Evolutionary conservation across 2,888 invertebrate species (phyloP), one percentile per base, ranked within the genome.

Genomic region (Andricus curvator): DNA sequence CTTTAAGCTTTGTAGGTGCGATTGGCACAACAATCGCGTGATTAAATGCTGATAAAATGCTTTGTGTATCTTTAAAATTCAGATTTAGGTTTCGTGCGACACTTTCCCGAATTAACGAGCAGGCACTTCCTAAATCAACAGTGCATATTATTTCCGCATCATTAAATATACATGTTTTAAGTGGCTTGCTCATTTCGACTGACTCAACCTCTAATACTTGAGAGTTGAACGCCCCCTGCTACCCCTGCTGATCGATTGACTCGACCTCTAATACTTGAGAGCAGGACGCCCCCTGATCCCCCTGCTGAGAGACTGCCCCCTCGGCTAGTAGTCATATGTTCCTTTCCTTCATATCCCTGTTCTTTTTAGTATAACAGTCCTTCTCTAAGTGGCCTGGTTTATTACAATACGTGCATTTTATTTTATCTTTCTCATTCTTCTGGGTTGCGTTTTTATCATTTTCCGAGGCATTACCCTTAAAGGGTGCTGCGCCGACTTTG

Each of bases 41-140:
- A 80, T 85, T 84, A 68, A 87, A 85, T 22, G 80, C 85, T 0
- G 78, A 65, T 15, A 84, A 70, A 0, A 68, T 80, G 78, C 82
- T 77, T 1, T 70, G 20, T 4, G 84, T 84, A n/a, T 64, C 22
- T 25, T 25, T 25, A 25, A 25, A 25, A 25, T 25, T 25, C 25
- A 25, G 25, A 1, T 25, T 25, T 25, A 25, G 25, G 25, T 25
- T 25, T 1, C 25, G 1, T 25, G 25, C 25, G 25, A 25, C 25
- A 25, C 25, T 25, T 25, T 25, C 25, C 25, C 25, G 25, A 25
- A 25, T 25, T 25, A 25, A 25, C 25, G 25, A 25, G 25, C 25
- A 25, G 1, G 25, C 25, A 25, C 25, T 25, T 25, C 25, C 25
- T 25, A 25, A 25, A 25, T 25, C 25, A 25, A 25, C 25, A 25